Conservation (phyloP, 2,888 invertebrate genomes). For the Priocnemis perturbator region DNA sequence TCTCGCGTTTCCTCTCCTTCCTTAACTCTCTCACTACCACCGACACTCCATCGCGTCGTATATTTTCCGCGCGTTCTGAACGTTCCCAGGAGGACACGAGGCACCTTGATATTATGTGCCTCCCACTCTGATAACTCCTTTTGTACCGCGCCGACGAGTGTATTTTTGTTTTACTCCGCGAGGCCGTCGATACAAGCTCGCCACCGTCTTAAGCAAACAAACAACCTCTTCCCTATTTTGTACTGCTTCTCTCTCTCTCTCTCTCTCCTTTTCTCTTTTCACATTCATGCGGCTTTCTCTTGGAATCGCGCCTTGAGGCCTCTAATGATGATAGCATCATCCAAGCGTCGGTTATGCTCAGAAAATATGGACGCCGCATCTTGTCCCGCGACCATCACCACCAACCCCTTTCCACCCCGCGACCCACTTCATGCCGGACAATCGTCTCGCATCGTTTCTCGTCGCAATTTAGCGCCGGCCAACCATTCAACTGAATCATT, state of each 20-base stretch:
- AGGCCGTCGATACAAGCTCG: conserved; percentile 59
- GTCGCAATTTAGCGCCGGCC: too few relatives aligned
- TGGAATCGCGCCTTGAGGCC: conserved; percentile 51
- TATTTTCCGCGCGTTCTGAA: conserved; percentile 31
- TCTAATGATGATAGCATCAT: conserved; percentile 9
- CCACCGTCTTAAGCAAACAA: conserved; percentile 58
- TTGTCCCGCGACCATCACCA: too few relatives aligned
- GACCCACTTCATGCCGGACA: too few relatives aligned
- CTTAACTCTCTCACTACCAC: too few relatives aligned
- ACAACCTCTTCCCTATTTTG: conserved; percentile 39
- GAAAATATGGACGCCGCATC: not conserved
- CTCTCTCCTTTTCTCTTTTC: too few relatives aligned
- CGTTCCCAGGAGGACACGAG: conserved; percentile 37
- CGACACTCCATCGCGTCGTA: not conserved
- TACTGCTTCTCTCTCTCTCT: conserved; percentile 9
- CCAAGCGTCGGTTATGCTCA: not conserved
- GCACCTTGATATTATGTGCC: conserved; percentile 42
- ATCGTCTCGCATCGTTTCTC: too few relatives aligned
- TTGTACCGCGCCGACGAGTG: conserved; percentile 58
- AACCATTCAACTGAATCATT: too few relatives aligned
- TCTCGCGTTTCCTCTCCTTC: too few relatives aligned
- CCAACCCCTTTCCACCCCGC: too few relatives aligned
- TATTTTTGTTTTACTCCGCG: conserved; percentile 64
- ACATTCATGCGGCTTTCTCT: conserved; percentile 11
- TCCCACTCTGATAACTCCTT: conserved; percentile 48